phyloP scores from a whole-genome alignment of 1,140 invertebrate genomes.

The Helicoverpa armigera region DNA sequence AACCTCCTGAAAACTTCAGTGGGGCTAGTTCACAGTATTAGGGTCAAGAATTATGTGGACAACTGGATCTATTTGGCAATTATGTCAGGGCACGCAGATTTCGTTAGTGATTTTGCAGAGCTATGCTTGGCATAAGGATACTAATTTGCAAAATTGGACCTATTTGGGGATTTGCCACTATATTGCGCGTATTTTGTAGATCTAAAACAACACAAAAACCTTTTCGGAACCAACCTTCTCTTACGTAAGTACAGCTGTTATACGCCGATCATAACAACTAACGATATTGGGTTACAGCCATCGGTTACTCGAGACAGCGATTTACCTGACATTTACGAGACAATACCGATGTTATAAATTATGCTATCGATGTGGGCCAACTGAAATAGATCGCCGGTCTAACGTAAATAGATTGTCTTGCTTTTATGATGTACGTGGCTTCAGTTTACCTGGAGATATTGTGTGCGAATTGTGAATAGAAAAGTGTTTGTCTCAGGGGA shows the following conservation, averaged over 20 bases:
- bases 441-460: not conserved
- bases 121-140: too few relatives aligned
- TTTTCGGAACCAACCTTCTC: not conserved
- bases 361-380: conserved; percentile 30
- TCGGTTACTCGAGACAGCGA: conserved; percentile 13
- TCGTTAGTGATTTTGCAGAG: too few relatives aligned
- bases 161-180: too few relatives aligned
- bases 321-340: conserved; percentile 39
- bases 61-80: too few relatives aligned
- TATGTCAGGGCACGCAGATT: too few relatives aligned
- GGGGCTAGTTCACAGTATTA: too few relatives aligned
- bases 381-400: conserved; percentile 30
- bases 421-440: not conserved
- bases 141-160: too few relatives aligned
- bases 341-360: conserved; percentile 39
- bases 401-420: conserved; percentile 33
- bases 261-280: not conserved
- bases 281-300: conserved; percentile 8
- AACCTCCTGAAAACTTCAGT: not conserved
- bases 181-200: too few relatives aligned
- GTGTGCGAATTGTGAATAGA: not conserved
- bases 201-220: not conserved
- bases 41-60: too few relatives aligned
- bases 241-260: not conserved
- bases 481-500: too few relatives aligned